These are phyloP conservation scores for Sceloporus undulatus DNA, from an alignment of 2,113 vertebrate genomes.

Conservation along the genomic window DNA sequence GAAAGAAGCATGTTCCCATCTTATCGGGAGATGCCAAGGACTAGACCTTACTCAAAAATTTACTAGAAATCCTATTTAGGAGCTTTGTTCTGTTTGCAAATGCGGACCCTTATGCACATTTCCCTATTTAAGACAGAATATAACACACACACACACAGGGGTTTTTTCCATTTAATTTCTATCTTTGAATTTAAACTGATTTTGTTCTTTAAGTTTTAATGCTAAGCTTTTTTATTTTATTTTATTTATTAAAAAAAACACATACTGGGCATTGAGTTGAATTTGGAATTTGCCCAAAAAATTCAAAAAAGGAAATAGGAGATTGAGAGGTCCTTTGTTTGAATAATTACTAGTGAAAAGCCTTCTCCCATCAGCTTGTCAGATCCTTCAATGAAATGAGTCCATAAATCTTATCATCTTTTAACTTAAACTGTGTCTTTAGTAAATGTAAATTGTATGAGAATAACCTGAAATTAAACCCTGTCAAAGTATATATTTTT, in stretches of 20 bases:
- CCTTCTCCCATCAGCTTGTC: constrained; percentile 70
- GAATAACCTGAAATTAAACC: constrained; percentile 58
- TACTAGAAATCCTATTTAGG: neutral
- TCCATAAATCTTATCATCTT: constrained; percentile 65
- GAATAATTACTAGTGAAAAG: constrained; percentile 67
- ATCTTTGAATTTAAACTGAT: neutral
- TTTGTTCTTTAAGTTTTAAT: constrained; percentile 6
- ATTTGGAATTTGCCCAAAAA: constrained; percentile 30
- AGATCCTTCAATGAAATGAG: constrained; percentile 67
- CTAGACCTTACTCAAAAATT: neutral
- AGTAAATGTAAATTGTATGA: constrained; percentile 67
- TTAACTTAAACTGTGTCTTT: constrained; percentile 67
- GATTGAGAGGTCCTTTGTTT: constrained; percentile 62
- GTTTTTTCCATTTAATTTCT: no score
- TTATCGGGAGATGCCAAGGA: no score
- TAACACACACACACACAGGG: neutral
- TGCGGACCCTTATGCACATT: neutral
- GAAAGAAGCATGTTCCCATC: no score
- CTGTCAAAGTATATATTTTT: constrained; percentile 31
- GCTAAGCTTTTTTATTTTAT: neutral
- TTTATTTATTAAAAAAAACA: neutral
- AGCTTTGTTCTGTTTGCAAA: neutral
- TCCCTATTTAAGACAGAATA: neutral
- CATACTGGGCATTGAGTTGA: constrained; percentile 33
- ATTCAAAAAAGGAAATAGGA: neutral